Conservation (phyloP, 1,140 invertebrate species). For the Bombus difficillimus region DNA sequence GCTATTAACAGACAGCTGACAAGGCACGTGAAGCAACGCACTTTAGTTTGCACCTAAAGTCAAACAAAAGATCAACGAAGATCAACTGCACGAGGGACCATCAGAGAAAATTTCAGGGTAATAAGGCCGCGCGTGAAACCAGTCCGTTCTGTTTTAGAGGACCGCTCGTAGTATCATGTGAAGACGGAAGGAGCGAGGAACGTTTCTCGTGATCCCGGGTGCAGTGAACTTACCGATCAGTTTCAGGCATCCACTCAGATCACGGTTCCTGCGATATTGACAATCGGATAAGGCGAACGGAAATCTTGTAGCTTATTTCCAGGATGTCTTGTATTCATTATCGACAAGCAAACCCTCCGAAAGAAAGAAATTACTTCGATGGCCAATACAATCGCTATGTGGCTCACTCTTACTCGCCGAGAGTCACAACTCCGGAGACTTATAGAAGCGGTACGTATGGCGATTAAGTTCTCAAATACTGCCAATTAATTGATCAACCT, state of each 20-base stretch:
- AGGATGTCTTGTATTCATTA: slow-evolving; percentile 55
- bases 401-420: neutral
- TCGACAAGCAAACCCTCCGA: slow-evolving; percentile 10
- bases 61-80: slow-evolving; percentile 25
- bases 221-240: slow-evolving; percentile 25
- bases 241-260: neutral
- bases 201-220: slow-evolving; percentile 31
- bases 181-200: neutral
- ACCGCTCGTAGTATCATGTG: slow-evolving; percentile 27
- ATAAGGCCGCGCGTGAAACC: neutral
- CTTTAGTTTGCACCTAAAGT: neutral
- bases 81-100: neutral
- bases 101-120: slow-evolving; percentile 49
- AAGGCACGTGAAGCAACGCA: neutral
- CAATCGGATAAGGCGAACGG: neutral
- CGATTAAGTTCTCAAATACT: neutral
- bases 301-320: neutral
- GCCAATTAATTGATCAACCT: neutral
- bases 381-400: slow-evolving; percentile 1
- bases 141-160: neutral
- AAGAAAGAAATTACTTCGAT: slow-evolving; percentile 29
- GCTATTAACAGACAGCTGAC: neutral
- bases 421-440: neutral
- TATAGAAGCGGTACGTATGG: neutral
- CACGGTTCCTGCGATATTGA: neutral